A percentile compares a stretch with the other conserved stretches of the same genome.
Evolutionary conservation across 2,888 invertebrate genomes (phyloP).

Genomic region (Chaetogeoica ovagalla): DNA sequence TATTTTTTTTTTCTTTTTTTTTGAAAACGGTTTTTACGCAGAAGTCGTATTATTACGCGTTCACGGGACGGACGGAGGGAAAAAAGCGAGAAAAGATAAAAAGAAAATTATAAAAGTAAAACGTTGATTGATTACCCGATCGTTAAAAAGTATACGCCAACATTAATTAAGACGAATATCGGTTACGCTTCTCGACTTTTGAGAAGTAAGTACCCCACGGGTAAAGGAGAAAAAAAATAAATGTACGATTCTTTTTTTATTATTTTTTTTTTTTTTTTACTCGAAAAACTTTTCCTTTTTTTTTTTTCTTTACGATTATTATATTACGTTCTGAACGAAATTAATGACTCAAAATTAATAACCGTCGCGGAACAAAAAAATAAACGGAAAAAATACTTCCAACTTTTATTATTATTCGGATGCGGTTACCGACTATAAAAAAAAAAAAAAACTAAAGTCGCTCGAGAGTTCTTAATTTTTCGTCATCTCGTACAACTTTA

Average conservation of each 20-base stretch:
- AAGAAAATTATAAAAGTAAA: slow-evolving; percentile 27
- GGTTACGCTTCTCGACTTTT: slow-evolving; percentile 49
- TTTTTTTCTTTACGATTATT: slow-evolving; percentile 47
- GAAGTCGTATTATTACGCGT: not conserved
- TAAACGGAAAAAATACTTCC: slow-evolving; percentile 35
- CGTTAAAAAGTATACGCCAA: slow-evolving; percentile 41
- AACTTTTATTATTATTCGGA: slow-evolving; percentile 52
- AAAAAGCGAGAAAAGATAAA: not conserved
- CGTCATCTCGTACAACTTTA: slow-evolving; percentile 51
- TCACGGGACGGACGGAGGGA: not conserved
- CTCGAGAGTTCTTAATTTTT: slow-evolving; percentile 53
- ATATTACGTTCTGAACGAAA: slow-evolving; percentile 33
- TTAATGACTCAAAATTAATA: slow-evolving; percentile 53
- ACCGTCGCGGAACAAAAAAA: slow-evolving; percentile 28
- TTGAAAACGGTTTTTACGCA: slow-evolving; percentile 26
- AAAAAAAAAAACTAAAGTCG: slow-evolving; percentile 34
- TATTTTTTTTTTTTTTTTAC: slow-evolving; percentile 14
- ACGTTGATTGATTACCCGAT: slow-evolving; percentile 52
- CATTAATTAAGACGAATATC: slow-evolving; percentile 53
- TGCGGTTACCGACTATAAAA: slow-evolving; percentile 49
- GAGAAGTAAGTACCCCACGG: slow-evolving; percentile 8
- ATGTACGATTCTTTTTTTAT: slow-evolving; percentile 4
- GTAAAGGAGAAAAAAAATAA: not conserved
- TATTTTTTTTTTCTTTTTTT: not conserved
- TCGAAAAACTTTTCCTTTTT: slow-evolving; percentile 13